phyloP scores from a whole-genome alignment of 2,797 vertebrate species.

The Sciaenops ocellatus region DNA sequence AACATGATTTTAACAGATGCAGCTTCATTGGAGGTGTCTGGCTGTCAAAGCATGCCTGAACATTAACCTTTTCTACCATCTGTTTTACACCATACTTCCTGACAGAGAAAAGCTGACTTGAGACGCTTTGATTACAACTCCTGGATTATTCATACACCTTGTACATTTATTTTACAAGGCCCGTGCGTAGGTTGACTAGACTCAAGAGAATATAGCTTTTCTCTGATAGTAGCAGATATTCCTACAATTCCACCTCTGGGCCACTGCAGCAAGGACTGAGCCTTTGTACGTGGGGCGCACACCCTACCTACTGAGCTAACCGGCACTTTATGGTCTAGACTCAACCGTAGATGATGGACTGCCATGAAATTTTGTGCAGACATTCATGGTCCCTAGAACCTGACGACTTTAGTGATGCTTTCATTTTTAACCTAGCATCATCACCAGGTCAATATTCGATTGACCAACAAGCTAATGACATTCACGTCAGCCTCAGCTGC shows the following conservation, averaged over 20 bases:
- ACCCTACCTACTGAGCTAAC: too few relatives aligned
- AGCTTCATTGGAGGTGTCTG: constrained; percentile 63
- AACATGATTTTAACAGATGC: constrained; percentile 68
- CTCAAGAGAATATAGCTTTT: constrained; percentile 41
- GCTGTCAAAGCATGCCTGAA: constrained; percentile 62
- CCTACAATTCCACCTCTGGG: neutral
- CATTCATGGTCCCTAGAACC: neutral
- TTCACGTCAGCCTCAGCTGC: neutral
- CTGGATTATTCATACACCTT: constrained; percentile 68
- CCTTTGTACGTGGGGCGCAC: too few relatives aligned
- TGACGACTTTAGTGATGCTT: neutral
- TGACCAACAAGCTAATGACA: neutral
- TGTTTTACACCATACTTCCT: constrained; percentile 57
- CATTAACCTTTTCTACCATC: constrained; percentile 76
- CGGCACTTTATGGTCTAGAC: too few relatives aligned
- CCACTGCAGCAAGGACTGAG: too few relatives aligned
- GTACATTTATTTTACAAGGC: constrained; percentile 48
- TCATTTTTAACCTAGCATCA: neutral
- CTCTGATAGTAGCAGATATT: constrained; percentile 23
- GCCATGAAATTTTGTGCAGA: neutral
- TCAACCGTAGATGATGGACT: neutral
- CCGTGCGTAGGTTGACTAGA: constrained; percentile 17
- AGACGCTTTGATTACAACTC: constrained; percentile 66
- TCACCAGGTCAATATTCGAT: neutral
- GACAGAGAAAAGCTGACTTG: constrained; percentile 58